Base-by-base conservation (phyloP, 2,113 vertebrate genomes). In the Formicarius rufipectus region DNA sequence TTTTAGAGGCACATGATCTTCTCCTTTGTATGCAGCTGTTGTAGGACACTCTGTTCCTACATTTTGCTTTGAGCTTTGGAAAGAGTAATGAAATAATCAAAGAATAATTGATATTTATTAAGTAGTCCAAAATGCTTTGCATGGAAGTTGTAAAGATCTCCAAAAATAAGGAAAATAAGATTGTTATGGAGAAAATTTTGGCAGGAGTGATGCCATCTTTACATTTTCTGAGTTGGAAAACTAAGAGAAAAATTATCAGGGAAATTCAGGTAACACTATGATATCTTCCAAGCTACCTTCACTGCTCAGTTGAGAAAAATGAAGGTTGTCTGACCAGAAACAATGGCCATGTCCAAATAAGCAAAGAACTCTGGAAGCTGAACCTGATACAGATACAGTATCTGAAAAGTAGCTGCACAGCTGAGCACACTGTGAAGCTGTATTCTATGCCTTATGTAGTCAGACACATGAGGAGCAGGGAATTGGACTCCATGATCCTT, bases 381-480 rank as follows among this genome's bases (percentile, higher is more conserved):
- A 78, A 82, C 40, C 8, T 35, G 6, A 24, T 23, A 31, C 6
- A 79, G 31, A 18, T 24, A 20, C 0, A 63, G 18, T 14, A 19
- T 28, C 35, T 47, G 52, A 91, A 84, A 8, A 72, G 9, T 21
- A 74, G 30, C 50, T 53, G 7, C 33, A 50, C 5, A 74, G 16
- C 30, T 52, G 50, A 81, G 30, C 19, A 35, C 8, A 55, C 3
- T 44, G 23, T 52, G 33, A 59, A 90, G 39, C 9, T 72, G 10
- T 12, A 33, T 42, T 83, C 35, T 72, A 0, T 21, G 28, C 15
- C 90, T 79, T 45, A 67, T 12, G 35, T 4, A 52, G 35, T 59
- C 42, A 25, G 53, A 20, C 0, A 0, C n/a, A n/a, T n/a, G n/a
- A 82, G n/a, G 11, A 82, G 17, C 14, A 78, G 45, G 14, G 19